A percentile compares a stretch with the other conserved stretches of the same genome.
Evolutionary conservation across 2,113 vertebrate species (phyloP).

Genomic region (rabbit (Oryctolagus cuniculus)): mOryCun1.1 NC_091442.1:95590501-95591000

Average conservation of each 20-base stretch:
- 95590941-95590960: neutral
- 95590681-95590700: neutral
- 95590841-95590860: neutral
- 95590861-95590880: neutral
- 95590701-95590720: neutral
- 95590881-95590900: neutral
- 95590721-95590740: neutral
- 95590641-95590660: neutral
- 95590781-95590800: neutral
- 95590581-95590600: neutral
- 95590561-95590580: neutral
- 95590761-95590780: neutral
- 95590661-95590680: neutral
- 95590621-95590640: neutral
- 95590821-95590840: neutral
- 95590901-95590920: neutral
- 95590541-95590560: neutral
- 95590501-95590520: neutral
- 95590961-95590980: slow-evolving; percentile 45
- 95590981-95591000: neutral
- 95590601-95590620: neutral
- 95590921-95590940: neutral
- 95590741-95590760: neutral
- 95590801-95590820: neutral
- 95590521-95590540: neutral